Conservation (phyloP, 2,113 vertebrate genomes). For the Alligator sinensis region DNA sequence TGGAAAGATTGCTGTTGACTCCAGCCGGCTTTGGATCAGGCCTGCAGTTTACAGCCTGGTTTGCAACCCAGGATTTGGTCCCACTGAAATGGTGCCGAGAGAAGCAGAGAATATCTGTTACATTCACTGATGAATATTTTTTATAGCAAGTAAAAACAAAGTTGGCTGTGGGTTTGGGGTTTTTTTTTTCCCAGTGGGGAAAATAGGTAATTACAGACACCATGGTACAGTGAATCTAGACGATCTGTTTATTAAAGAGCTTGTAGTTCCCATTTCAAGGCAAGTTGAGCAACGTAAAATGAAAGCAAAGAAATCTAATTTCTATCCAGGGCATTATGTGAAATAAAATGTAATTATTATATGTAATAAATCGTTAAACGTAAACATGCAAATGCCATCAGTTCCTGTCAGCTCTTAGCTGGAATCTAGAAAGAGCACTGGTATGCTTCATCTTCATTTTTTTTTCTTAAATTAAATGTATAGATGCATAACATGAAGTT, state of each 20-base stretch:
- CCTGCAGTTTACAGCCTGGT: background rate
- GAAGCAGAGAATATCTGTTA: background rate
- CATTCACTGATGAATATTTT: conserved; percentile 29
- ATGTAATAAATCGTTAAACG: conserved; percentile 56
- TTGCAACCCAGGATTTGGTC: background rate
- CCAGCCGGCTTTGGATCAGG: background rate
- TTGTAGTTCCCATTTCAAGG: conserved; percentile 57
- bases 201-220: conserved; percentile 1
- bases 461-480: background rate
- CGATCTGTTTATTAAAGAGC: conserved; percentile 33
- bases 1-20: background rate
- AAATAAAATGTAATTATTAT: conserved; percentile 32
- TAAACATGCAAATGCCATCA: conserved; percentile 42
- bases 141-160: background rate
- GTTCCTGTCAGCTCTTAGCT: conserved; percentile 23
- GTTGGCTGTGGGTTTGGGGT: background rate
- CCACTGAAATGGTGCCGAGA: background rate
- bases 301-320: conserved; percentile 35
- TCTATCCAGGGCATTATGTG: conserved; percentile 40
- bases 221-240: background rate
- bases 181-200: conserved; percentile 7
- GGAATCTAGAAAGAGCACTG: background rate
- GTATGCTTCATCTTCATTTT: background rate
- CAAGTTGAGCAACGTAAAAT: conserved; percentile 43
- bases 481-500: background rate